phyloP scores from a whole-genome alignment of 1,140 invertebrate species.

The Ceratosolen fusciceps region DNA sequence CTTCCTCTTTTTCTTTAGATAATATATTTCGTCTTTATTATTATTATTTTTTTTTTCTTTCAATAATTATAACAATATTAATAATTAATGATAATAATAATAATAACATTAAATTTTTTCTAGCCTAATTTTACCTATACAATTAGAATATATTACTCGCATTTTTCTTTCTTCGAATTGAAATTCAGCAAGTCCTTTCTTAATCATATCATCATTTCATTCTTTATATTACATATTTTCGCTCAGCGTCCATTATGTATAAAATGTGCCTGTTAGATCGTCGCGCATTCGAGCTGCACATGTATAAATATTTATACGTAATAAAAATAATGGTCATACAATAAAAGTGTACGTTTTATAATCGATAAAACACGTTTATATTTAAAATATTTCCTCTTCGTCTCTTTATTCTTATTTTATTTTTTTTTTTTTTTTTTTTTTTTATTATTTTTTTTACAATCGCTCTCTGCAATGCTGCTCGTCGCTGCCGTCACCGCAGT shows the following conservation, averaged over 20 bases:
- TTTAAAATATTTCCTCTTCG: constrained; percentile 49
- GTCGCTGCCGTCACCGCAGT: constrained; percentile 80
- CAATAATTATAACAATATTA: constrained; percentile 30
- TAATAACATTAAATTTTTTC: constrained; percentile 27
- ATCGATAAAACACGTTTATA: constrained; percentile 33
- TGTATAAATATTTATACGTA: constrained; percentile 13
- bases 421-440: too few species aligned
- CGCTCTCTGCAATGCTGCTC: constrained; percentile 75
- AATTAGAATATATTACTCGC: constrained; percentile 30
- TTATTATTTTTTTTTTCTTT: constrained; percentile 12
- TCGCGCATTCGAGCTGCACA: neutral
- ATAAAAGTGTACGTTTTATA: neutral
- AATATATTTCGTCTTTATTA: too few species aligned
- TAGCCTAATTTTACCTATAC: constrained; percentile 33
- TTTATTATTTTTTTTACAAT: constrained; percentile 53
- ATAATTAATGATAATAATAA: constrained; percentile 26
- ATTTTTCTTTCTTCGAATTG: constrained; percentile 15
- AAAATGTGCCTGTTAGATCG: neutral
- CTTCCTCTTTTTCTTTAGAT: constrained; percentile 18
- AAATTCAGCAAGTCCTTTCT: constrained; percentile 34
- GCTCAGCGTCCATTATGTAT: constrained; percentile 33
- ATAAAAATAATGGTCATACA: constrained; percentile 27
- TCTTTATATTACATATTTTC: constrained; percentile 34
- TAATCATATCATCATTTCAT: neutral
- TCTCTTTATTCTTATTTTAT: too few species aligned